Percentiles rank a stretch among this genome's conserved stretches.
These are phyloP conservation scores for Nomada ruficornis DNA, from an alignment of 2,888 invertebrate genomes.

Conservation along the genomic window DNA sequence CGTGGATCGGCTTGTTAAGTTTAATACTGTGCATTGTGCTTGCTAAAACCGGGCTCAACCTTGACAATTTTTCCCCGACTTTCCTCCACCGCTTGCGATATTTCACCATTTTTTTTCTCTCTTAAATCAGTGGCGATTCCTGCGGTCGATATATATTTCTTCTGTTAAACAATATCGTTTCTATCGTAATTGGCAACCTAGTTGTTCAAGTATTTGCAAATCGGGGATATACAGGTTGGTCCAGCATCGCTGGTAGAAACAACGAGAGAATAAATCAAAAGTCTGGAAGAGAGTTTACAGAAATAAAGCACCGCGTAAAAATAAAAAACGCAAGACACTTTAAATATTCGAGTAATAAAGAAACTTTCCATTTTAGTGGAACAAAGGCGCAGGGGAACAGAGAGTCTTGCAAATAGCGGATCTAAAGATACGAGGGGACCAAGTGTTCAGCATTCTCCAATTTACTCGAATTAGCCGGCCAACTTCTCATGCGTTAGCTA, in stretches of 20 bases:
- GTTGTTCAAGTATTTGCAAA: too few species aligned
- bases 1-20: conserved; percentile 53
- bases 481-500: conserved; percentile 25
- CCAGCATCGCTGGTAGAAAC: not conserved
- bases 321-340: not conserved
- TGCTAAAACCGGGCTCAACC: conserved; percentile 27
- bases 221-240: not conserved
- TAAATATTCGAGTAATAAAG: too few species aligned
- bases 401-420: not conserved
- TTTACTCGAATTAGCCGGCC: conserved; percentile 6
- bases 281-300: not conserved
- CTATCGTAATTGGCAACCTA: not conserved
- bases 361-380: too few species aligned
- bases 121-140: not conserved
- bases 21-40: conserved; percentile 32
- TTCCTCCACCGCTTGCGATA: not conserved
- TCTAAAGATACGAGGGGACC: not conserved
- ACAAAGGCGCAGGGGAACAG: not conserved
- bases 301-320: not conserved
- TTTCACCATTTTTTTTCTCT: not conserved
- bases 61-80: not conserved
- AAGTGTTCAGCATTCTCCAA: conserved; percentile 5
- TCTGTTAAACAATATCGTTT: not conserved
- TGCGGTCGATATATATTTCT: not conserved
- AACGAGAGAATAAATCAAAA: not conserved